Evolutionary conservation across 2,888 invertebrate species (phyloP).

Genomic region (Abrostola triplasia): DNA sequence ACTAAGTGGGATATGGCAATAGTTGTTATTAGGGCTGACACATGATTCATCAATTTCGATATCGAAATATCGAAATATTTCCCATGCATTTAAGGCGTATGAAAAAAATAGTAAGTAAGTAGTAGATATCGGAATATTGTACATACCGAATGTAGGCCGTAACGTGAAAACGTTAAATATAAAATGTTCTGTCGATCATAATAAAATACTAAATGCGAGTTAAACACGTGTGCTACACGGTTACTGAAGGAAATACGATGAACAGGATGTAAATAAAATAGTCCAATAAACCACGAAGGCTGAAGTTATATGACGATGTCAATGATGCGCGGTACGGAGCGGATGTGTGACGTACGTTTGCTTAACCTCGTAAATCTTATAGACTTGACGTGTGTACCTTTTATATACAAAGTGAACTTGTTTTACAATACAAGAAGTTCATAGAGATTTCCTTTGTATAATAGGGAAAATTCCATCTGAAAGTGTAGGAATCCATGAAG

Average conservation of each 20-base stretch:
- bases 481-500: too few species aligned
- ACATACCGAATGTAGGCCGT: too few species aligned
- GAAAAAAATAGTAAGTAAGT: too few species aligned
- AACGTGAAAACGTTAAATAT: too few species aligned
- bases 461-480: too few species aligned
- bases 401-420: constrained; percentile 21
- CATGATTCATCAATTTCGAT: too few species aligned
- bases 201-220: background rate
- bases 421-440: background rate
- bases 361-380: constrained; percentile 42
- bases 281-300: background rate
- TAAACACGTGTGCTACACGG: background rate
- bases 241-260: background rate
- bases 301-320: constrained; percentile 19
- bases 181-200: background rate
- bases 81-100: too few species aligned
- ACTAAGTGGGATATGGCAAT: too few species aligned
- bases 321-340: constrained; percentile 12
- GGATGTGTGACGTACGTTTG: constrained; percentile 14
- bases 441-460: too few species aligned
- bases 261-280: constrained; percentile 11
- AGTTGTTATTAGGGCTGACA: too few species aligned
- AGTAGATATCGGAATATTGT: too few species aligned
- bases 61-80: too few species aligned
- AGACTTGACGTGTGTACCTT: constrained; percentile 23